phyloP scores from a whole-genome alignment of 2,888 invertebrate genomes.

The Habrosyne pyritoides region DNA sequence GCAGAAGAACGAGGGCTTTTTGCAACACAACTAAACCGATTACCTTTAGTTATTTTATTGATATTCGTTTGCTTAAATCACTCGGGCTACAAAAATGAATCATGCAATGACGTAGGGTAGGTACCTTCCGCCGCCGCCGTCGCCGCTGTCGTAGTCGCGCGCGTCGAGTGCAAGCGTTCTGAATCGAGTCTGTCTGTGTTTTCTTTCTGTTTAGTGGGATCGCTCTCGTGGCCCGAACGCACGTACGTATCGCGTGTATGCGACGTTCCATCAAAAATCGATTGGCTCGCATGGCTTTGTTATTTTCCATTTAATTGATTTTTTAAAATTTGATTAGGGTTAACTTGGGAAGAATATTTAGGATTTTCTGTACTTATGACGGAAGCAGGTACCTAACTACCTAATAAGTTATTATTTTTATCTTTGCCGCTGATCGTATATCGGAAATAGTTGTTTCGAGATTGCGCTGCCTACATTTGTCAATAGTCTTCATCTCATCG shows the following conservation, averaged over 20 bases:
- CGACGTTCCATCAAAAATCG: constrained; percentile 11
- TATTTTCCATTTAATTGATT: not conserved
- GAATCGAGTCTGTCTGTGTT: constrained; percentile 35
- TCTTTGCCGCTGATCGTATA: not conserved
- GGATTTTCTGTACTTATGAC: not conserved
- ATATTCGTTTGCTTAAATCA: not conserved
- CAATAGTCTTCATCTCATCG: constrained; percentile 10
- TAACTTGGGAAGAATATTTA: not conserved
- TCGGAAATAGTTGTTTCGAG: not conserved
- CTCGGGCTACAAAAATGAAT: constrained; percentile 29
- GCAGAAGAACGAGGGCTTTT: no score
- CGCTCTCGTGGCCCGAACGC: constrained; percentile 50
- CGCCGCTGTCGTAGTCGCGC: constrained; percentile 32
- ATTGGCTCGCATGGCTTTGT: not conserved
- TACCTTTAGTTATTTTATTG: not conserved
- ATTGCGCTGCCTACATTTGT: not conserved
- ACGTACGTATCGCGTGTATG: constrained; percentile 28
- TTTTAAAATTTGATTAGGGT: not conserved
- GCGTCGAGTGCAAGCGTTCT: constrained; percentile 45
- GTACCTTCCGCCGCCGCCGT: constrained; percentile 13
- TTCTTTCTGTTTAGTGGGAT: constrained; percentile 47
- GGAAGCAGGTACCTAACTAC: not conserved
- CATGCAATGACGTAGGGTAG: constrained; percentile 38
- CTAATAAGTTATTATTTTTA: not conserved
- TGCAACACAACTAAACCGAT: no score